Base-by-base conservation (phyloP, 1,140 invertebrate genomes). In the Bombus breviceps region DNA sequence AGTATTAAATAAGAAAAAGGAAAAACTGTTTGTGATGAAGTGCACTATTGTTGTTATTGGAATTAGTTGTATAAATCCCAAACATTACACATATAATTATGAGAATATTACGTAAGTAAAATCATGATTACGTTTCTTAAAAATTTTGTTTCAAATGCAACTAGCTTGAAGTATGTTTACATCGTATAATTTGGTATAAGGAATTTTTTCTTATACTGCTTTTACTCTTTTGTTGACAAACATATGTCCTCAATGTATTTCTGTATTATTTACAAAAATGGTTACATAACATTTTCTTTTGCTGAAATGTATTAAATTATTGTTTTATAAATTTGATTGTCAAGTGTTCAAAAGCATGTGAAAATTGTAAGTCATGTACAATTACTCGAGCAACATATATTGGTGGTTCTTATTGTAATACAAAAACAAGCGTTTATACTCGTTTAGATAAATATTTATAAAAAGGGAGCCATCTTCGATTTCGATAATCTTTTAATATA, bases 111-210 rank as follows among this genome's bases (percentile, higher is more conserved):
- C 8, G 0, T 41, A 37, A 79, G 69, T 59, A 68, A 57, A 32
- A 39, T 10, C 15, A 9, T 62, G 18, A 37, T 15, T 22, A 2
- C 8, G 34, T 59, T 89, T 53, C 59, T 62, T 82, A 34, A 39
- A 39, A 39, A 81, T 78, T 53, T 53, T 53, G 47, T 18, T 53
- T 53, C 18, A 66, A 87, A 88, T 22, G 78, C 74, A 75, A 76
- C 85, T 89, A 89, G 85, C 73, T 37, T 87, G 71, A 90, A 86
- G 89, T 81, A 89, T 89, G 91, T 76, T 66, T 81, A 32, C 39
- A 32, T 47, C n/a, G 32, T 79, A 66, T 80, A 86, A 81, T 89
- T 89, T 86, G 71, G 76, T 88, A 82, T 66, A 64, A 72, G 32
- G 4, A 79, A 10, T 12, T 12, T 32, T 68, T 77, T 73, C 32